Conservation (phyloP, 2,113 vertebrate genomes). For the Hydropotes inermis region DNA sequence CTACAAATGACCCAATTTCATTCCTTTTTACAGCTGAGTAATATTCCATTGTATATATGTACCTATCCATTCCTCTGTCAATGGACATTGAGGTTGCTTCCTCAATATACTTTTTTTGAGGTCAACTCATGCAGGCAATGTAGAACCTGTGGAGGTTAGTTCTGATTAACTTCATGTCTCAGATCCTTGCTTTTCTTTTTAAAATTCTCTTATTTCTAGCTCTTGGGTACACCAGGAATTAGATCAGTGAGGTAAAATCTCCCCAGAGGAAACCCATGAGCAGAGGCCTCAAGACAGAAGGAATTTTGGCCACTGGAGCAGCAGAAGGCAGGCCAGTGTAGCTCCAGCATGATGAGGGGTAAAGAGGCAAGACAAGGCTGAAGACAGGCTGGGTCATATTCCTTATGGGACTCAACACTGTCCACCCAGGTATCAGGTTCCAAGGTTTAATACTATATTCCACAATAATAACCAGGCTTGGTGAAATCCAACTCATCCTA, state of each 20-base stretch:
- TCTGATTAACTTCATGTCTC: not conserved
- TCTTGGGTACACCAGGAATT: not conserved
- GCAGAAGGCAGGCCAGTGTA: not conserved
- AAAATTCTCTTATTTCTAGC: not conserved
- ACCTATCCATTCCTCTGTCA: not conserved
- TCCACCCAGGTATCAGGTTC: not conserved
- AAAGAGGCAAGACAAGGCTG: not conserved
- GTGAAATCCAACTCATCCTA: not conserved
- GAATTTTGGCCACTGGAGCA: not conserved
- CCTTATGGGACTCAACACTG: not conserved
- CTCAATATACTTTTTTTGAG: not conserved
- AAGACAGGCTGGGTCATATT: not conserved
- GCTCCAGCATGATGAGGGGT: not conserved
- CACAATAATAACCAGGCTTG: not conserved
- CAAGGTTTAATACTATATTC: not conserved
- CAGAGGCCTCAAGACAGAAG: not conserved
- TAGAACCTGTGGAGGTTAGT: not conserved
- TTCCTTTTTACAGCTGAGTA: not conserved
- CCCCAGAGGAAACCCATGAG: not conserved
- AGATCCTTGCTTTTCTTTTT: not conserved
- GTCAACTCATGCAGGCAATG: not conserved
- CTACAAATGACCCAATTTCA: not conserved
- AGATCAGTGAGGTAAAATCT: not conserved
- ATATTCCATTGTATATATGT: not conserved
- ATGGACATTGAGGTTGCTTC: not conserved